Evolutionary conservation across 2,797 vertebrate species (phyloP), one percentile per base, ranked within the genome.

Genomic region (Channa striata): DNA sequence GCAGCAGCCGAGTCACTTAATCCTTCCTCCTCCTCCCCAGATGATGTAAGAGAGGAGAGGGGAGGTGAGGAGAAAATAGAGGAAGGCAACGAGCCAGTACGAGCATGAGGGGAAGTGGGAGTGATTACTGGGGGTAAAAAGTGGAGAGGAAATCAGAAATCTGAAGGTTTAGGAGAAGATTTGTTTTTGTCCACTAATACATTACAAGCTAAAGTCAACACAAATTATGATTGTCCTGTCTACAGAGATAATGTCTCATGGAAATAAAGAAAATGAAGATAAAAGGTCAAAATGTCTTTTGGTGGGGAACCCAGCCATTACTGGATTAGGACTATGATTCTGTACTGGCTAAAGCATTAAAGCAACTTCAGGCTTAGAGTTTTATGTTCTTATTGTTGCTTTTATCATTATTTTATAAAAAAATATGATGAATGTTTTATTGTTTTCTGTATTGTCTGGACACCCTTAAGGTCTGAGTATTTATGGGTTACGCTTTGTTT

Each of bases 21-120:
- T 86, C 81, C 85, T 40, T 47, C 71, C 64, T 63, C 68, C 49
- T 48, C 70, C 50, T 61, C 42, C 58, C 43, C 33, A 44, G 71
- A 82, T 76, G 77, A 84, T 70, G 68, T 68, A 79, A 57, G 43
- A 66, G 61, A 70, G 64, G 40, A 52, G 52, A 72, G 56, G 43
- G 47, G 37, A 51, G 56, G 37, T 44, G 59, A 48, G 59, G 30
- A 59, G 40, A 40, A n/a, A 36, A 21, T 12, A 25, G 43, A 44
- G 36, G 42, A 42, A 17, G 34, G 25, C 17, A 14, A 13, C 30
- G 39, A 20, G 19, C 10, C n/a, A 33, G 23, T 1, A 20, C 0
- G 21, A 53, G 57, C 11, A 9, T 17, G 17, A 9, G 40, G 17
- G 5, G 34, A 23, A 60, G 19, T 36, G 9, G 19, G 47, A n/a